Conservation (phyloP, 1,140 invertebrate species). For the Colletes latitarsis region DNA sequence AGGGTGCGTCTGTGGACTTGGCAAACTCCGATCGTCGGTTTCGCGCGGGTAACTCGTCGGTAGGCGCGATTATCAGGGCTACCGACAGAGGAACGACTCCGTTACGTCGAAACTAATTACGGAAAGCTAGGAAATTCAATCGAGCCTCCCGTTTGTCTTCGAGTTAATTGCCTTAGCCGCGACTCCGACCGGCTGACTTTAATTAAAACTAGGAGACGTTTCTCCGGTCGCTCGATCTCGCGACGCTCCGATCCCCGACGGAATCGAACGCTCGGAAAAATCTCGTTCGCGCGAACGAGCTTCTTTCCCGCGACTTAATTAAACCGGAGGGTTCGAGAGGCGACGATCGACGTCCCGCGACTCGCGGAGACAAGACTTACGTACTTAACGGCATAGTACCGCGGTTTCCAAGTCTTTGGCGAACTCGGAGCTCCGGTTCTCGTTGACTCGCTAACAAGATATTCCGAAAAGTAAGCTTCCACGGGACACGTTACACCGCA, state of each 20-base stretch:
- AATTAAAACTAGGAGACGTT: conserved; percentile 46
- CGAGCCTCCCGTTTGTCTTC: conserved; percentile 47
- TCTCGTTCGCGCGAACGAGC: conserved; percentile 1
- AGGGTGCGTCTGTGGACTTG: too few relatives aligned
- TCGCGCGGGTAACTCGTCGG: background rate
- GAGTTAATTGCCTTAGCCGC: conserved; percentile 51
- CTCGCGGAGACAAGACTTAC: conserved; percentile 19
- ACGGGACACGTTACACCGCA: background rate
- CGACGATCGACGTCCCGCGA: conserved; percentile 13
- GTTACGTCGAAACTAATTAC: conserved; percentile 61
- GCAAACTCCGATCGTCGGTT: background rate
- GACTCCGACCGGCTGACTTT: conserved; percentile 37
- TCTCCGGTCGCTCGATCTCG: background rate
- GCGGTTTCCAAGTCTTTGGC: conserved; percentile 24
- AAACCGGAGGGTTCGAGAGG: conserved; percentile 20
- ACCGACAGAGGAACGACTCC: background rate
- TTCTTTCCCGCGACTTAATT: conserved; percentile 24
- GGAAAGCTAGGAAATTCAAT: conserved; percentile 58
- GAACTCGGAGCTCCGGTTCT: conserved; percentile 5
- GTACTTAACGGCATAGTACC: conserved; percentile 30
- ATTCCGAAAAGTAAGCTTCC: conserved; percentile 17
- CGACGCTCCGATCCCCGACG: background rate
- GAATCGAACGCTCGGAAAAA: conserved; percentile 23
- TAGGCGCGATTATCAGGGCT: background rate
- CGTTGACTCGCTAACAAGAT: conserved; percentile 40